Percentiles rank a stretch among this genome's conserved stretches.
Evolutionary conservation across 1,140 invertebrate genomes (phyloP).

Genomic region (Metopolophium dirhodum): DNA sequence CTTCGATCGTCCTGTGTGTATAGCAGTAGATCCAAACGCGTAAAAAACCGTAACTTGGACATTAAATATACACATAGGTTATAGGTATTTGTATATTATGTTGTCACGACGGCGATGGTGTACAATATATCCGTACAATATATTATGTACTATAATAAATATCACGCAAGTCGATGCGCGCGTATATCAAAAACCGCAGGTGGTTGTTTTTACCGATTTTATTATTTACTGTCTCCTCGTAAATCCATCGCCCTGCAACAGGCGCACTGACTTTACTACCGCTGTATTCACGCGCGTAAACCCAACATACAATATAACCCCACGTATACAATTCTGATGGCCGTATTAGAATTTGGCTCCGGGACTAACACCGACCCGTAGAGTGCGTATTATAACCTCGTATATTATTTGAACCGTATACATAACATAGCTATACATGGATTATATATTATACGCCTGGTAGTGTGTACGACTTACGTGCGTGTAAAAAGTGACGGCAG

Average conservation of each 20-base stretch:
- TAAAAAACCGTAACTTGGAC: neutral
- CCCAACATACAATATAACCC: neutral
- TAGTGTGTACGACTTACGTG: no score
- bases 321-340: neutral
- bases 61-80: neutral
- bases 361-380: neutral
- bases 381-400: neutral
- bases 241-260: neutral
- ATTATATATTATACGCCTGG: no score
- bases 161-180: neutral
- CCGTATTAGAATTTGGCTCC: neutral
- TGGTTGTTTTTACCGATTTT: conserved; percentile 9
- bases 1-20: neutral
- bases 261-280: neutral
- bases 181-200: conserved; percentile 17
- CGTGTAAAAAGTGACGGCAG: neutral
- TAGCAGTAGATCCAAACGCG: neutral
- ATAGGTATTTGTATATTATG: neutral
- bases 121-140: neutral
- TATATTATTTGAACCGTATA: neutral
- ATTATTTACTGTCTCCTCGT: neutral
- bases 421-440: no score
- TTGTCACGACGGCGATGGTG: neutral
- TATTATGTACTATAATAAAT: neutral
- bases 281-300: neutral